Conservation (phyloP, 2,888 invertebrate species). For the Blastobasis adustella region DNA sequence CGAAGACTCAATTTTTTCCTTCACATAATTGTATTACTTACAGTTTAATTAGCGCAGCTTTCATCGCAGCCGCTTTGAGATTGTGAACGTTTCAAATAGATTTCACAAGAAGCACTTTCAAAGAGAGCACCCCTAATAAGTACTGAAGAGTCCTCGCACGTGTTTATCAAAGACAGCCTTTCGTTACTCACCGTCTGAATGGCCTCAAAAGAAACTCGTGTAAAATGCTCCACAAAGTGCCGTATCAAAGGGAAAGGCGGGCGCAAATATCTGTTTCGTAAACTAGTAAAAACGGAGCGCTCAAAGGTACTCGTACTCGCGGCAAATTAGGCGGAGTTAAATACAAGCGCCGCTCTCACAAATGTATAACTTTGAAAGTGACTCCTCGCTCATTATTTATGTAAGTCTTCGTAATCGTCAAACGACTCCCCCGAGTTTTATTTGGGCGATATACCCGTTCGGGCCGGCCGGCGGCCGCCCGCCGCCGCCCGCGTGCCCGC, state of each 20-base stretch:
- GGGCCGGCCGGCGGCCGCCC: conserved; percentile 14
- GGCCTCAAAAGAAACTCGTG: conserved; percentile 75
- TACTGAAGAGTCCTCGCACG: conserved; percentile 76
- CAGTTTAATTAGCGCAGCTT: conserved; percentile 73
- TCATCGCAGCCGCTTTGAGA: conserved; percentile 68
- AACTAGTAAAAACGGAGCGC: conserved; percentile 74
- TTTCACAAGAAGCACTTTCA: conserved; percentile 72
- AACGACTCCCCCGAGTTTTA: conserved; percentile 47
- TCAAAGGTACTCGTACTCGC: conserved; percentile 72
- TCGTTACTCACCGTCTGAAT: conserved; percentile 75
- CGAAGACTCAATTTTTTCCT: conserved; percentile 55
- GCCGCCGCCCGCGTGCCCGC: conserved; percentile 10
- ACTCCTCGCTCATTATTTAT: conserved; percentile 69
- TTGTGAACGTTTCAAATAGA: conserved; percentile 73
- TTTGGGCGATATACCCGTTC: conserved; percentile 33
- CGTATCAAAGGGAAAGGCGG: conserved; percentile 73
- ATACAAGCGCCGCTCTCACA: conserved; percentile 65
- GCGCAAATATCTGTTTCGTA: conserved; percentile 75
- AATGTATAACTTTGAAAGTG: conserved; percentile 67
- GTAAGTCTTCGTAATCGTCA: conserved; percentile 64
- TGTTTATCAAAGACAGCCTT: conserved; percentile 76
- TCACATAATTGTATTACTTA: conserved; percentile 70
- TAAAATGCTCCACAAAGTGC: conserved; percentile 75
- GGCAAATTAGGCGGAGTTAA: conserved; percentile 74
- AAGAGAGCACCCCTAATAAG: conserved; percentile 75